A percentile compares a stretch with the other conserved stretches of the same genome.
These are phyloP conservation scores for Pelagia noctiluca DNA, from an alignment of 30 jellyfish, hydroid and myxozoan species.

Conservation along the genomic window DNA sequence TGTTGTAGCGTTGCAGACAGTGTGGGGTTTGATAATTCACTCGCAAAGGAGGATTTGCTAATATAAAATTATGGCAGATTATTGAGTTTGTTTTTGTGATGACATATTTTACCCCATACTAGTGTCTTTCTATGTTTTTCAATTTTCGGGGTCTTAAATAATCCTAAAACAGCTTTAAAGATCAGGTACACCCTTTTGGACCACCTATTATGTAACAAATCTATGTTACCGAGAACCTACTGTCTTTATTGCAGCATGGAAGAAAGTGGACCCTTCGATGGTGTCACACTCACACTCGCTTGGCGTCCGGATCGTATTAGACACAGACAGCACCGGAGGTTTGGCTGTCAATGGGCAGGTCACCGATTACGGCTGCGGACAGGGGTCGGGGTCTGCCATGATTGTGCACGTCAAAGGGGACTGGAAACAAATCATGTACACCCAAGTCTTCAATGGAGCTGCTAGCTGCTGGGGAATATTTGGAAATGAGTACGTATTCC, in stretches of 20 bases:
- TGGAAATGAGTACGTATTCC: conserved; percentile 53
- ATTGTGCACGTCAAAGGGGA: conserved; percentile 64
- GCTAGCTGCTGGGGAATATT: conserved; percentile 71
- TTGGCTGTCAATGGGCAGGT: conserved; percentile 29
- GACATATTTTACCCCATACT: too few species aligned
- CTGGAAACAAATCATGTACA: conserved; percentile 79
- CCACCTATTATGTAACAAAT: not conserved
- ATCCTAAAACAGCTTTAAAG: too few species aligned
- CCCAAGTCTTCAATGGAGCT: conserved; percentile 68
- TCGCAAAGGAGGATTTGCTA: too few species aligned
- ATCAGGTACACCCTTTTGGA: too few species aligned
- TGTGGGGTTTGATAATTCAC: too few species aligned
- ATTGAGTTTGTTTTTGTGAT: too few species aligned
- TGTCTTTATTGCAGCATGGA: conserved; percentile 62
- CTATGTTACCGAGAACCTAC: not conserved
- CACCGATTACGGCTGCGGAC: conserved; percentile 43
- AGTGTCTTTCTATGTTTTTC: too few species aligned
- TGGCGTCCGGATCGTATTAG: conserved; percentile 7
- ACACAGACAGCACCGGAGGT: conserved; percentile 36
- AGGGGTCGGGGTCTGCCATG: conserved; percentile 17
- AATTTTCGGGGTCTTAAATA: too few species aligned
- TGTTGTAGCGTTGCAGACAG: too few species aligned
- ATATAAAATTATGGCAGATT: too few species aligned
- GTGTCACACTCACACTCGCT: conserved; percentile 40
- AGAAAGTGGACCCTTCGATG: conserved; percentile 67